Evolutionary conservation across 64 coral and sea anemone genomes (phyloP), one percentile per base, ranked within the genome.

Genomic region (Actinia equina): DNA sequence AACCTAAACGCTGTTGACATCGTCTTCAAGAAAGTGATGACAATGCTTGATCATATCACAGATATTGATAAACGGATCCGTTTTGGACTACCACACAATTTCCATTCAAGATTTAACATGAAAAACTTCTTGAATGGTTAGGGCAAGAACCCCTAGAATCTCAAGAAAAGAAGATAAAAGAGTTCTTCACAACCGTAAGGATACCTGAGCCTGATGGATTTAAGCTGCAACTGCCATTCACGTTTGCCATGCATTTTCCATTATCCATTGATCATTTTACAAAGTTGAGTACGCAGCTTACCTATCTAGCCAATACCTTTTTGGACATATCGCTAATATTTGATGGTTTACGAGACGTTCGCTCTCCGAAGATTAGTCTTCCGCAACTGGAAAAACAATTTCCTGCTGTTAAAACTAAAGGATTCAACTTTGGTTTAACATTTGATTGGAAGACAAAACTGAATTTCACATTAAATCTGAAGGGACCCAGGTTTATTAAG

Each of bases 381-480:
- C 88, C 84, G 26, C 55, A 87, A 6, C 57, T 90, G 23, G 80
- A 91, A 30, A 44, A 20, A 0, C 46, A 71, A 59, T 86, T 89
- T 58, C 58, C 92, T n/a, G 20, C 51, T 55, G 30, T 23, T 42
- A 17, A 80, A 56, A 56, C 22, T 20, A 77, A 65, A 43, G 8
- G 26, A 0, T 92, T 95, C 55, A 88, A 94, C 17, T 98, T 98
- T 88, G 96, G 93, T 2, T 85, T 98, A 27, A 82, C 82, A 11
- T 98, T 98, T 83, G 86, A 98, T 60, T 98, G 96, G 96, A 89
- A 74, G 62, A 89, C 88, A 20, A 86, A 63, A 17, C 77, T 98
- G 18, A 85, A 92, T 23, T 94, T 94, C 57, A 84, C 88, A 18
- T 56, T 98, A 15, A 78, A 98, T 23, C 79, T 95, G 20, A 94